These are phyloP conservation scores for Suricata suricatta DNA, from an alignment of 2,113 vertebrate species.

Conservation along the genomic window DNA sequence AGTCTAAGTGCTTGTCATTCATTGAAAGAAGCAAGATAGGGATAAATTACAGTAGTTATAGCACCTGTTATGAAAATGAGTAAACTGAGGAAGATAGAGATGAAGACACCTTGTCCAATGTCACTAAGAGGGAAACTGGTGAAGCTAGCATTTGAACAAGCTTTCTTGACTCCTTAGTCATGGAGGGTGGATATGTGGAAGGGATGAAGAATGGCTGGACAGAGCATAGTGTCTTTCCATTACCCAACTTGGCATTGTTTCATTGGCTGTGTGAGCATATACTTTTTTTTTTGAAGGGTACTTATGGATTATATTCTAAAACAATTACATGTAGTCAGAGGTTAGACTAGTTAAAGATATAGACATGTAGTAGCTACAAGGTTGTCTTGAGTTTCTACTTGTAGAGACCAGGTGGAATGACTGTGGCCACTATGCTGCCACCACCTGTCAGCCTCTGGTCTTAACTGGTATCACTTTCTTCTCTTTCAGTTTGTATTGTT, in stretches of 20 bases:
- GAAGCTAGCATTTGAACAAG: not conserved
- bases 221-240: not conserved
- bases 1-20: not conserved
- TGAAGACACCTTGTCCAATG: not conserved
- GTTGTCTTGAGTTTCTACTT: not conserved
- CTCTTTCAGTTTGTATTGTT: not conserved
- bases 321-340: not conserved
- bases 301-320: not conserved
- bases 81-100: not conserved
- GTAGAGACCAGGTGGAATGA: not conserved
- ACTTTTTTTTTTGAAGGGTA: not conserved
- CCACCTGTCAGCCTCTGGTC: accelerated
- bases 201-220: not conserved
- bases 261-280: not conserved
- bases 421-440: not conserved
- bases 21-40: not conserved
- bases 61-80: not conserved
- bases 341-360: not conserved
- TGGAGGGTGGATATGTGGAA: too few relatives aligned
- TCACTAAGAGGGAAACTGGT: not conserved
- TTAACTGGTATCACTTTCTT: not conserved
- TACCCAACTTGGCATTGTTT: not conserved
- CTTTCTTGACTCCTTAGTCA: too few relatives aligned
- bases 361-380: not conserved
- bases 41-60: not conserved